Evolutionary conservation across 2,888 invertebrate genomes (phyloP), one percentile per base, ranked within the genome.

Genomic region (Oscheius sp.): DNA sequence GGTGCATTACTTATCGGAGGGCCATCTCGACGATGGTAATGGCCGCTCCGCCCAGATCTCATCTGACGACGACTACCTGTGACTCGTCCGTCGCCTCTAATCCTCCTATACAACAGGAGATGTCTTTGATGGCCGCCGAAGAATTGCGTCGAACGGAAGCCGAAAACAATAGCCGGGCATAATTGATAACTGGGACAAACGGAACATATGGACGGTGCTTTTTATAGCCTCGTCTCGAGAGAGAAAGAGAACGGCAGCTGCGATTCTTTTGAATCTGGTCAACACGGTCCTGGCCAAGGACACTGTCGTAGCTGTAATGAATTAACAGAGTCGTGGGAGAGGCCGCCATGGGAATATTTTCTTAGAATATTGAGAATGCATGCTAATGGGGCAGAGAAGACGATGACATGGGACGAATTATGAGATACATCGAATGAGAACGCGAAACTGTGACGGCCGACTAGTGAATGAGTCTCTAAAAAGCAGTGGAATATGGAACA

Each of bases 271-370:
- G 27, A 58, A 29, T 6, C 13, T 58, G 61, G 18, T 18, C 43
- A 61, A 21, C 55, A 55, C 29, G 21, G 21, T 49, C 52, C 18
- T 25, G 49, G 49, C 43, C 45, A 45, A 13, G 63, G 63, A 35
- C 18, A 64, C 52, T n/a, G 29, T 13, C 45, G 61, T 27, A 16
- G 61, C 43, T 66, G 66, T 66, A 66, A 66, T 66, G 66, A 66
- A 46, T 66, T 49, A 52, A 66, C 66, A 66, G 52, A 29, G 66
- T n/a, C 66, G 66, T 66, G 66, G 66, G 66, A 64, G 49, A 21
- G 23, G n/a, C 35, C 5, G 35, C 35, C 5, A 3, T 35, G 35
- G 35, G 35, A 35, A 35, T n/a, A n/a, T 3, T 35, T 35, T 35
- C 35, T 9, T 35, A 9, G 16, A 49, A 49, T 16, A 61, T 45